Percentiles rank a stretch among this genome's conserved stretches.
Conservation (phyloP, 2,797 vertebrate genomes). For the Anguilla obscura region DNA sequence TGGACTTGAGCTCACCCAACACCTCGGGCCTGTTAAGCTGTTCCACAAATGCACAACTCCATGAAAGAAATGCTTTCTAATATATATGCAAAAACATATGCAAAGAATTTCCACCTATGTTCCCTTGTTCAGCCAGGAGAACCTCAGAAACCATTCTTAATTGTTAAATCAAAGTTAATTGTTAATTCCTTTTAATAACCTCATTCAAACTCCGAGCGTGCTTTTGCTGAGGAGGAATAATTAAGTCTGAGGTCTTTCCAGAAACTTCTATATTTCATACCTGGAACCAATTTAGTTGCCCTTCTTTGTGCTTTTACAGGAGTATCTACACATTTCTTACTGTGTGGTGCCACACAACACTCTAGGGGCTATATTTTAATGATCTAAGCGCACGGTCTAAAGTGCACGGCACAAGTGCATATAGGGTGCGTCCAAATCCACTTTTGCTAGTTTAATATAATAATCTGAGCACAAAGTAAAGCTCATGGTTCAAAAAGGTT, state of each 20-base stretch:
- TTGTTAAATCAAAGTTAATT: neutral
- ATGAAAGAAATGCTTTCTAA: neutral
- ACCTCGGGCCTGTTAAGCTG: neutral
- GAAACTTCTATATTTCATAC: neutral
- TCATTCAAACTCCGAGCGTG: neutral
- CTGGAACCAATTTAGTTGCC: neutral
- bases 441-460: no score
- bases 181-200: neutral
- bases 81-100: neutral
- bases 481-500: no score
- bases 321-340: neutral
- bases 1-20: neutral
- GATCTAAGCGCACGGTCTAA: no score
- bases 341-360: neutral
- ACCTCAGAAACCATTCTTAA: neutral
- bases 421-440: no score
- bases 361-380: neutral
- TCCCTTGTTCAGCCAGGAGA: neutral
- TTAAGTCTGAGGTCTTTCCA: neutral
- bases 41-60: neutral
- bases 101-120: neutral
- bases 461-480: no score
- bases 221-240: neutral
- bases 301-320: neutral
- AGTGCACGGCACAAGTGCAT: no score